Percentiles rank a stretch among this genome's conserved stretches.
Conservation (phyloP, 2,888 invertebrate genomes). For the Ectropis crepuscularia region DNA sequence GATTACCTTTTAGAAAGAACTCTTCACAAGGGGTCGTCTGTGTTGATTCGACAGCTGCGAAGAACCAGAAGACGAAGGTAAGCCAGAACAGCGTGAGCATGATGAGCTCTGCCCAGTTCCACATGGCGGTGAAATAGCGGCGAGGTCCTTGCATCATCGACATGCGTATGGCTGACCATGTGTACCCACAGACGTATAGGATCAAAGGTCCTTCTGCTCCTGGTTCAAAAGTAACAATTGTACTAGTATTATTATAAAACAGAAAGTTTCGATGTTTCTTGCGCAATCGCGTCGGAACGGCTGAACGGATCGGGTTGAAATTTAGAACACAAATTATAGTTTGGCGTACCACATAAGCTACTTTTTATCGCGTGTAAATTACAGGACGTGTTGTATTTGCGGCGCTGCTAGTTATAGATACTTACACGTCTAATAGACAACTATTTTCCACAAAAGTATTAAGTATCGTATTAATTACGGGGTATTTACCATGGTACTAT, state of each 20-base stretch:
- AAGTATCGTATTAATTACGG: no score
- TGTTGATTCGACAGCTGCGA: slow-evolving; percentile 75
- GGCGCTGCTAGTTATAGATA: no score
- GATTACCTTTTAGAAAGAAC: slow-evolving; percentile 31
- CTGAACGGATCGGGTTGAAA: no score
- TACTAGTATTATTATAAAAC: not conserved
- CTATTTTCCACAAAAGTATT: no score
- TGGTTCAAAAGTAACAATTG: slow-evolving; percentile 22
- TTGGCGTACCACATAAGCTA: no score
- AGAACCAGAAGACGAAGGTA: slow-evolving; percentile 87
- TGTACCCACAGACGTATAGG: slow-evolving; percentile 82
- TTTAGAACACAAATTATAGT: no score
- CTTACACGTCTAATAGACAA: no score
- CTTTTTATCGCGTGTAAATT: no score
- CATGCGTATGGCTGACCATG: slow-evolving; percentile 84
- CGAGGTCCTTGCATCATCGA: slow-evolving; percentile 83
- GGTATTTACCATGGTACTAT: no score
- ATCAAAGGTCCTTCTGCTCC: slow-evolving; percentile 67
- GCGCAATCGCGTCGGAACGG: no score
- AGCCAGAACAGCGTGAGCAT: slow-evolving; percentile 84
- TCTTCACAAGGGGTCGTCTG: slow-evolving; percentile 49
- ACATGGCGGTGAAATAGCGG: slow-evolving; percentile 83
- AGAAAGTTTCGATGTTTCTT: no score
- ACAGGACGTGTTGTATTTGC: no score
- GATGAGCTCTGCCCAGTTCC: slow-evolving; percentile 87